A percentile compares a stretch with the other conserved stretches of the same genome.
phyloP scores from a whole-genome alignment of 2,113 vertebrate genomes.

The Phycodurus eques region DNA sequence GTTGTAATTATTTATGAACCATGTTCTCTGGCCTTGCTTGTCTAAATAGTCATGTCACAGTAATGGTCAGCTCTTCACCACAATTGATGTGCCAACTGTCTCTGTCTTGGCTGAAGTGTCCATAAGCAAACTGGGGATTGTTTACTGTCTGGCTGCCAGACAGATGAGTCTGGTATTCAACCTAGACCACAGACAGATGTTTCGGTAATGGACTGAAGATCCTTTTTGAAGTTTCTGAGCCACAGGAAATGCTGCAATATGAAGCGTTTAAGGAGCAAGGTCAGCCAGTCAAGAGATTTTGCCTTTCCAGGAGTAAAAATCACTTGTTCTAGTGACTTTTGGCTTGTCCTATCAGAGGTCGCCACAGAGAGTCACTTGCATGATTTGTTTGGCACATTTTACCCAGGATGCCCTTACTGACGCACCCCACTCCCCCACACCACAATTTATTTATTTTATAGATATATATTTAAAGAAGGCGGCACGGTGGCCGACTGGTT shows the following conservation, averaged over 20 bases:
- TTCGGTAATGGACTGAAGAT: slow-evolving; percentile 39
- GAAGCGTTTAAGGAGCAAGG: background rate
- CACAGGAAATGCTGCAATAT: background rate
- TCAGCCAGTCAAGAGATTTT: background rate
- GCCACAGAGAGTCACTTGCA: too few species aligned
- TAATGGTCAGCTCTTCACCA: slow-evolving; percentile 9
- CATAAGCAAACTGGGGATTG: slow-evolving; percentile 26
- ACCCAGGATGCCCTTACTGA: too few species aligned
- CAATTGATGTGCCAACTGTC: slow-evolving; percentile 29
- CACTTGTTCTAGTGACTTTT: background rate
- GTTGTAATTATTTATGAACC: background rate
- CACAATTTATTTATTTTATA: too few species aligned
- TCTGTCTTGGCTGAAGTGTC: slow-evolving; percentile 30
- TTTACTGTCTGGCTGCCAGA: slow-evolving; percentile 47
- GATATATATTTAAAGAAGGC: too few species aligned
- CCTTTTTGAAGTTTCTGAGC: slow-evolving; percentile 30
- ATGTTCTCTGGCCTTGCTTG: slow-evolving; percentile 7
- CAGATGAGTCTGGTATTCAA: slow-evolving; percentile 44
- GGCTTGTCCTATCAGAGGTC: too few species aligned
- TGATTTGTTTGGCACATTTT: too few species aligned
- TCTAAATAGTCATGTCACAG: slow-evolving; percentile 16
- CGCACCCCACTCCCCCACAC: too few species aligned
- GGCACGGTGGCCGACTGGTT: too few species aligned
- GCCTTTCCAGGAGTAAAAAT: background rate
- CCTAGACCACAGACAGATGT: slow-evolving; percentile 20